These are phyloP conservation scores for Glandiceps talaboti DNA, from an alignment of 53 echinoderm and acorn worm genomes.

Conservation along the genomic window DNA sequence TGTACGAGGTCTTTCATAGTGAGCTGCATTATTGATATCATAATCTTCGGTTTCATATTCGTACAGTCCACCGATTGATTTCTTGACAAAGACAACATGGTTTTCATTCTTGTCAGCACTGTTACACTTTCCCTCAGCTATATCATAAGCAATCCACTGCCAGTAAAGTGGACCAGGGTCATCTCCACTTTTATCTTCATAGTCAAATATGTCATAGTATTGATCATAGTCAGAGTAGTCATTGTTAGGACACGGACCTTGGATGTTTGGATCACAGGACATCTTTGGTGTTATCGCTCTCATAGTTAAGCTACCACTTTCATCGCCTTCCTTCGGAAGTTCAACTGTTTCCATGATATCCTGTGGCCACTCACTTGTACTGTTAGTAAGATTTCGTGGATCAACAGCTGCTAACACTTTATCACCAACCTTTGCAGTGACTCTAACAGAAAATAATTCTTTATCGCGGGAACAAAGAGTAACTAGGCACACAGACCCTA, in stretches of 20 bases:
- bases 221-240: no score
- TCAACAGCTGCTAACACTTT: neutral
- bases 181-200: neutral
- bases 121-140: neutral
- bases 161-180: neutral
- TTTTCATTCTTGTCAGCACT: neutral
- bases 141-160: neutral
- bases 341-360: neutral
- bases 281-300: neutral
- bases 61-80: neutral
- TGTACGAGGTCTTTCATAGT: neutral
- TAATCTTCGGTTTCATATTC: neutral
- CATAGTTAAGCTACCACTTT: neutral
- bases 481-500: neutral
- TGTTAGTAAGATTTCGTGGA: neutral
- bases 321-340: neutral
- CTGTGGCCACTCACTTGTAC: neutral
- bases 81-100: neutral
- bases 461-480: neutral
- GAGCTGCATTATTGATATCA: no score
- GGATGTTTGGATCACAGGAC: neutral
- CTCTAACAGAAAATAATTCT: neutral
- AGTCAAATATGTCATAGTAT: neutral
- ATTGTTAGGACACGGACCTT: no score
- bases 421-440: neutral